Conservation (phyloP, 1,140 invertebrate genomes). For the Himalopsyche phryganea region DNA sequence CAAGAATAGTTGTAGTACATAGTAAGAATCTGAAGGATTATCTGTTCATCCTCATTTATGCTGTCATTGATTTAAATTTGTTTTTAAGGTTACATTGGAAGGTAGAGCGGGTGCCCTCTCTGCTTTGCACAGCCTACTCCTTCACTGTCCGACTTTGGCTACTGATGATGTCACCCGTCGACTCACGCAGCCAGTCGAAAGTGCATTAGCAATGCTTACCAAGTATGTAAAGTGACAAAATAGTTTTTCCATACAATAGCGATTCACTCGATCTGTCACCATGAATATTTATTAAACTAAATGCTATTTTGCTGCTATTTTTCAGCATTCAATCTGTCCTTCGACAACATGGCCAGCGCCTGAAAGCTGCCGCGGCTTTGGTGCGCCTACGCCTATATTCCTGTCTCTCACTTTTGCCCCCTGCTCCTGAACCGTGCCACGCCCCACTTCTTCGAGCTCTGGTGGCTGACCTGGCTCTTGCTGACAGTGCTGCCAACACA, state of each 20-base stretch:
- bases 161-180: conserved; percentile 89
- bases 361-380: conserved; percentile 92
- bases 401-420: conserved; percentile 75
- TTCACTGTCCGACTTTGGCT: conserved; percentile 85
- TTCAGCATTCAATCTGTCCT: conserved; percentile 76
- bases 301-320: too few species aligned
- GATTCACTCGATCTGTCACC: too few species aligned
- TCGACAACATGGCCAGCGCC: conserved; percentile 88
- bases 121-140: conserved; percentile 89
- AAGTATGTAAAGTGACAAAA: conserved; percentile 59
- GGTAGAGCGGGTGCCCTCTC: conserved; percentile 93
- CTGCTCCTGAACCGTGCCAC: conserved; percentile 78
- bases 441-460: conserved; percentile 85
- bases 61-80: too few species aligned
- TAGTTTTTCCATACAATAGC: too few species aligned
- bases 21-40: too few species aligned
- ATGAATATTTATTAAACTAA: too few species aligned
- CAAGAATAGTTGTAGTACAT: too few species aligned
- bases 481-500: conserved; percentile 92
- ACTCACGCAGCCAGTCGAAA: conserved; percentile 84
- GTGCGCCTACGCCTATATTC: conserved; percentile 87
- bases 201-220: conserved; percentile 88
- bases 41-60: too few species aligned
- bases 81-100: conserved; percentile 80
- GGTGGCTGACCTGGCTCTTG: conserved; percentile 95